Conservation (phyloP, 2,797 vertebrate species). For the Chaenodraco wilsoni region DNA sequence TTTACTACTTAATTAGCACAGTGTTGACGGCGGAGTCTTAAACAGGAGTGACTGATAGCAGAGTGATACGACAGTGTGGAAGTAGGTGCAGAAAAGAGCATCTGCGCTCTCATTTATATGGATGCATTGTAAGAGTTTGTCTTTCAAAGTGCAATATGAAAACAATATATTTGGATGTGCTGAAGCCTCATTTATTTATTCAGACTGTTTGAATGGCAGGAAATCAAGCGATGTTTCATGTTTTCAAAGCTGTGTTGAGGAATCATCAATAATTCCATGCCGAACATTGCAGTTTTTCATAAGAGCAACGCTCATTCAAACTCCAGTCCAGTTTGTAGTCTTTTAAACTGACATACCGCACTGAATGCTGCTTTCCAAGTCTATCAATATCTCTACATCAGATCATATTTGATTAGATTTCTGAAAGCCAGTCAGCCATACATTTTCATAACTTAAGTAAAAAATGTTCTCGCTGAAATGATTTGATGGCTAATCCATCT, state of each 20-base stretch:
- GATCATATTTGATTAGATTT: slow-evolving; percentile 25
- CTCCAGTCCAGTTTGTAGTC: not conserved
- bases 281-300: not conserved
- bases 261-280: slow-evolving; percentile 4
- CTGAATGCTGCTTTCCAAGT: not conserved
- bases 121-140: not conserved
- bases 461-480: slow-evolving; percentile 12
- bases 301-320: not conserved
- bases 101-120: not conserved
- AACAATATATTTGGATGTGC: slow-evolving; percentile 5
- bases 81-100: not conserved
- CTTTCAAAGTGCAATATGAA: not conserved
- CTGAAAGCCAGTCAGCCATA: slow-evolving; percentile 20
- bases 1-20: not conserved
- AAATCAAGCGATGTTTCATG: slow-evolving; percentile 8
- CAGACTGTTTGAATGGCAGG: not conserved
- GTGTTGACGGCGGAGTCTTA: slow-evolving; percentile 3
- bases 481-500: slow-evolving; percentile 34
- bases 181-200: slow-evolving; percentile 1
- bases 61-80: not conserved
- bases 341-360: not conserved
- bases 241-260: not conserved
- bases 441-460: slow-evolving; percentile 20
- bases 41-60: not conserved
- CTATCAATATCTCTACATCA: not conserved